Evolutionary conservation across 2,888 invertebrate genomes (phyloP).

Genomic region (Acronicta alni): DNA sequence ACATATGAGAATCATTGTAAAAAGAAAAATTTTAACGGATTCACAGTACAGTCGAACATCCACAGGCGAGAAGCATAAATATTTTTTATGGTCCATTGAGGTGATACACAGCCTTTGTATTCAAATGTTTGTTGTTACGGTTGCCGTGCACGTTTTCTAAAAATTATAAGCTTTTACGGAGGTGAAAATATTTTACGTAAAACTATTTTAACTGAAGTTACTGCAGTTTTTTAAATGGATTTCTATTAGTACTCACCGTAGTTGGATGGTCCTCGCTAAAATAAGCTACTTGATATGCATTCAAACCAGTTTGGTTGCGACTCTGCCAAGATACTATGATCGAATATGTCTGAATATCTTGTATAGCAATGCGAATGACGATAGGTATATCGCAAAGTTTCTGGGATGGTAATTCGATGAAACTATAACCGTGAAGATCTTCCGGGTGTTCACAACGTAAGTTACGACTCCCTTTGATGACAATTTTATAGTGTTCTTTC

Average conservation of each 20-base stretch:
- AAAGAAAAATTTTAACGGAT: slow-evolving; percentile 83
- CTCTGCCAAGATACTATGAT: slow-evolving; percentile 97
- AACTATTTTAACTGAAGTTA: slow-evolving; percentile 30
- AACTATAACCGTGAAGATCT: slow-evolving; percentile 93
- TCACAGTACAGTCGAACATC: slow-evolving; percentile 78
- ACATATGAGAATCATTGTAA: slow-evolving; percentile 72
- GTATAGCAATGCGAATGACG: slow-evolving; percentile 95
- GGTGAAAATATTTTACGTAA: slow-evolving; percentile 55
- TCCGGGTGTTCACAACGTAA: slow-evolving; percentile 95
- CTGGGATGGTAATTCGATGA: slow-evolving; percentile 94
- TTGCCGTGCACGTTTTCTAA: slow-evolving; percentile 71
- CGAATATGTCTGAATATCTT: slow-evolving; percentile 96
- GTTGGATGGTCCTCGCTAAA: slow-evolving; percentile 89
- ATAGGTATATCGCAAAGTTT: slow-evolving; percentile 96
- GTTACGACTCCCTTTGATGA: slow-evolving; percentile 89
- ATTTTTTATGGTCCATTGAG: slow-evolving; percentile 89
- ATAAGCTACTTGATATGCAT: slow-evolving; percentile 96
- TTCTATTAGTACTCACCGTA: slow-evolving; percentile 84
- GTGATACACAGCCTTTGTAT: slow-evolving; percentile 88
- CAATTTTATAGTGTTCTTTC: slow-evolving; percentile 94
- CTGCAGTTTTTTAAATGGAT: slow-evolving; percentile 32
- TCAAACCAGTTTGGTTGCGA: slow-evolving; percentile 95
- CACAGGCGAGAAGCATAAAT: slow-evolving; percentile 85
- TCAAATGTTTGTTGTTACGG: slow-evolving; percentile 87
- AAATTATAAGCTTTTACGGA: slow-evolving; percentile 67